phyloP scores from a whole-genome alignment of 2,113 vertebrate species.

The Chitala chitala region DNA sequence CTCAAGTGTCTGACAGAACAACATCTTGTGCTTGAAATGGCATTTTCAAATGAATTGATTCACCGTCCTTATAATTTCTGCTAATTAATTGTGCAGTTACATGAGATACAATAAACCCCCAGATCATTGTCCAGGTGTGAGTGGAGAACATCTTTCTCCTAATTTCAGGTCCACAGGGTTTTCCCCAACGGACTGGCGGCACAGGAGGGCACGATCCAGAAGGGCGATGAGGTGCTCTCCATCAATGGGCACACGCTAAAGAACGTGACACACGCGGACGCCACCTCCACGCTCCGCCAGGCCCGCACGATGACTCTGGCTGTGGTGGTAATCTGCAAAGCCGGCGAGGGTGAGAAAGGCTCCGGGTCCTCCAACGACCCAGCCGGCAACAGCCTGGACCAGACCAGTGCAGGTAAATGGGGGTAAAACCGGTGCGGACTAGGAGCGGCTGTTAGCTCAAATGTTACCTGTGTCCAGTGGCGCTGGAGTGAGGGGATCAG shows the following conservation, averaged over 20 bases:
- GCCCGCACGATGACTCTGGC: slow-evolving; percentile 74
- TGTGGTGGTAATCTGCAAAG: slow-evolving; percentile 78
- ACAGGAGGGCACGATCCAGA: slow-evolving; percentile 88
- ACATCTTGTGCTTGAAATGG: too few species aligned
- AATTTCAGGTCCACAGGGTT: slow-evolving; percentile 79
- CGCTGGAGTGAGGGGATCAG: neutral
- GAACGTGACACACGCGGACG: slow-evolving; percentile 68
- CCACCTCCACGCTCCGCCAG: slow-evolving; percentile 73
- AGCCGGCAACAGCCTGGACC: slow-evolving; percentile 32
- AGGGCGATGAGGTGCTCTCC: slow-evolving; percentile 85
- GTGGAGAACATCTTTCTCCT: too few species aligned
- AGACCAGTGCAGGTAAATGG: slow-evolving; percentile 35
- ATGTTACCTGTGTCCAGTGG: neutral
- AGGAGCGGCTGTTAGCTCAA: too few species aligned
- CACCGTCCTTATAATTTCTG: too few species aligned
- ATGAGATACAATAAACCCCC: too few species aligned
- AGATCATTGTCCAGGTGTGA: too few species aligned
- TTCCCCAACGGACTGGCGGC: slow-evolving; percentile 79
- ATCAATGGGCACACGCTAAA: slow-evolving; percentile 89
- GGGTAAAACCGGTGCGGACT: too few species aligned
- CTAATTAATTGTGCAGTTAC: neutral
- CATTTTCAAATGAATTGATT: too few species aligned
- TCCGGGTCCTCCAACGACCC: slow-evolving; percentile 20
- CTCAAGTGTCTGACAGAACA: too few species aligned
- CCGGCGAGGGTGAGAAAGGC: slow-evolving; percentile 36